Conservation (phyloP, 2,113 vertebrate genomes). For the Pomatorhinus ruficollis region DNA sequence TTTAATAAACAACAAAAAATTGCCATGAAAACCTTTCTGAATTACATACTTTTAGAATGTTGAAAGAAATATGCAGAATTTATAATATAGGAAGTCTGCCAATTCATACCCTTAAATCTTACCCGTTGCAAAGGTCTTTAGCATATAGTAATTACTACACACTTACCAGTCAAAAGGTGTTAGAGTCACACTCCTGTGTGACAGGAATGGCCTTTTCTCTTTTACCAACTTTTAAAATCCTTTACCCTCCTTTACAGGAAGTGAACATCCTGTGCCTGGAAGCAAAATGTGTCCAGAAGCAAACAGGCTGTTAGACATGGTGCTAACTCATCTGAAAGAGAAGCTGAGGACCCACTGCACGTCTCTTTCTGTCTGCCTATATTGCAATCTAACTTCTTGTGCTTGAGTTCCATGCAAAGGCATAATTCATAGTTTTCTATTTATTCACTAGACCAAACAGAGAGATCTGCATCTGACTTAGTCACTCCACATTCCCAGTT, state of each 20-base stretch:
- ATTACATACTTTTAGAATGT: not conserved
- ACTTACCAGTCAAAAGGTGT: not conserved
- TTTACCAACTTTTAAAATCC: not conserved
- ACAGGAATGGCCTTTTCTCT: not conserved
- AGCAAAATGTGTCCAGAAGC: not conserved
- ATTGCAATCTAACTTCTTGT: not conserved
- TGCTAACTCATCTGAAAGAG: not conserved
- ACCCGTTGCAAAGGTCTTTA: not conserved
- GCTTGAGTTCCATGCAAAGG: not conserved
- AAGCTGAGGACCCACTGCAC: not conserved
- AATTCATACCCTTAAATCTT: not conserved
- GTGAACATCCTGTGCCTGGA: not conserved
- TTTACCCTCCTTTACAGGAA: not conserved
- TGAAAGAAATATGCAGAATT: not conserved
- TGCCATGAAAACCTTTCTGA: accelerated
- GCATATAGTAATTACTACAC: not conserved
- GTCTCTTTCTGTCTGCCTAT: not conserved
- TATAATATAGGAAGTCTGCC: not conserved
- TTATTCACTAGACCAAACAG: not conserved
- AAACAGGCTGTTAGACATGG: not conserved
- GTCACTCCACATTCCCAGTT: not conserved
- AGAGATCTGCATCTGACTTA: not conserved
- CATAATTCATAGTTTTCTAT: not conserved
- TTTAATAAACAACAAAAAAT: not conserved
- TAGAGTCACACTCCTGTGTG: not conserved